phyloP scores from a whole-genome alignment of 2,888 invertebrate genomes.

The Heliconius hortense region DNA sequence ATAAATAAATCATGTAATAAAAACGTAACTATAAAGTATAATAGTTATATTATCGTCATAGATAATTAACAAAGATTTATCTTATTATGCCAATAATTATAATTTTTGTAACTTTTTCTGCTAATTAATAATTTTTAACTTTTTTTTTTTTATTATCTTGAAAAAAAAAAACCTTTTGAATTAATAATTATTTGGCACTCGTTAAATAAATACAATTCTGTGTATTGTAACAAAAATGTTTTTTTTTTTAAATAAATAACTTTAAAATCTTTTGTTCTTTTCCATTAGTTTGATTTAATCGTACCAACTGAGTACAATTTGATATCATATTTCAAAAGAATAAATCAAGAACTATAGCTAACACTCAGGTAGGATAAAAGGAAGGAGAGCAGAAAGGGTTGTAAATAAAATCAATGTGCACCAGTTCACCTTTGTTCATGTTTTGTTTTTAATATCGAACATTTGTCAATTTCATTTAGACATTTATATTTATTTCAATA shows the following conservation, averaged over 20 bases:
- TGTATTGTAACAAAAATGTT: no score
- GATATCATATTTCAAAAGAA: neutral
- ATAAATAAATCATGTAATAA: neutral
- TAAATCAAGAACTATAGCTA: conserved; percentile 50
- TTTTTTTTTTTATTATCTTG: neutral
- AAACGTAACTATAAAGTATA: neutral
- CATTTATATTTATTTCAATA: conserved; percentile 59
- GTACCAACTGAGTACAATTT: neutral
- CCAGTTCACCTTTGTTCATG: conserved; percentile 65
- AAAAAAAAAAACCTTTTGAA: neutral
- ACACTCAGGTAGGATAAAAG: conserved; percentile 50
- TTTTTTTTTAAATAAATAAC: no score
- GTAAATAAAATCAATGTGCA: conserved; percentile 72
- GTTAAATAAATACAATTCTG: neutral
- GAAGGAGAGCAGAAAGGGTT: conserved; percentile 44
- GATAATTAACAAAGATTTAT: neutral
- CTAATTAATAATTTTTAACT: neutral
- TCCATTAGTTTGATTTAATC: neutral
- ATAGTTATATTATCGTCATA: neutral
- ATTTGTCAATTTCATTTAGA: conserved; percentile 55
- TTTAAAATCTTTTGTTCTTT: neutral
- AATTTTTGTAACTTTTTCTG: neutral
- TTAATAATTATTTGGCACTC: neutral
- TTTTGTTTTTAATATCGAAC: conserved; percentile 52
- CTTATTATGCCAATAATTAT: neutral